A percentile compares a stretch with the other conserved stretches of the same genome.
Conservation (phyloP, 2,888 invertebrate species). For the Aquatica leii region DNA sequence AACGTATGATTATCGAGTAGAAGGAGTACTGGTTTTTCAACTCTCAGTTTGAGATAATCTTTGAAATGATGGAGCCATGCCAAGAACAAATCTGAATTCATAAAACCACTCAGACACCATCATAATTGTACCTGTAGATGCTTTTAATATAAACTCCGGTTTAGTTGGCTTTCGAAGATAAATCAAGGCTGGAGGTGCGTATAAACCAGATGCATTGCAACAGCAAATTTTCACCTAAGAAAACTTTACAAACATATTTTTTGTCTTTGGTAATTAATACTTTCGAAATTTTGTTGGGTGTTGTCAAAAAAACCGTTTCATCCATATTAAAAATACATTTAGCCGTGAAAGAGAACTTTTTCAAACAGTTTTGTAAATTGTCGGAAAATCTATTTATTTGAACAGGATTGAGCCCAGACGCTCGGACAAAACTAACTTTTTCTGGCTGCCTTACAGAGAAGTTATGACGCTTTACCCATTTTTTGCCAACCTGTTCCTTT, state of each 20-base stretch:
- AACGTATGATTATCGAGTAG: no score
- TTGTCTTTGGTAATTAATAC: not conserved
- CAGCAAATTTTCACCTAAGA: not conserved
- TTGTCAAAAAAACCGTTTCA: not conserved
- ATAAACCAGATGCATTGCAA: no score
- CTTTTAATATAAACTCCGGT: not conserved
- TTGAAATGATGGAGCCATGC: no score
- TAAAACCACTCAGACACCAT: not conserved
- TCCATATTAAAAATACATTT: slow-evolving; percentile 1
- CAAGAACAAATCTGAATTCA: not conserved
- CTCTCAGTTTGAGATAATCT: no score
- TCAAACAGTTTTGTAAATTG: no score
- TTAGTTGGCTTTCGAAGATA: no score
- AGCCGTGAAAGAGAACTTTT: no score
- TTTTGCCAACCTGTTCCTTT: no score
- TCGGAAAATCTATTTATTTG: not conserved
- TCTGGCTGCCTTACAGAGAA: not conserved
- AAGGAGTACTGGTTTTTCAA: no score
- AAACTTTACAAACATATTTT: not conserved
- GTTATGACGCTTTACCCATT: no score
- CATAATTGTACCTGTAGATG: not conserved
- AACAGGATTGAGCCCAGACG: not conserved
- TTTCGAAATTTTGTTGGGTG: not conserved
- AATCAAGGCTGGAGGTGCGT: no score
- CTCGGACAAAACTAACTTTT: not conserved